These are phyloP conservation scores for Microdon myrmicae DNA, from an alignment of 2,888 invertebrate genomes.

Conservation along the genomic window DNA sequence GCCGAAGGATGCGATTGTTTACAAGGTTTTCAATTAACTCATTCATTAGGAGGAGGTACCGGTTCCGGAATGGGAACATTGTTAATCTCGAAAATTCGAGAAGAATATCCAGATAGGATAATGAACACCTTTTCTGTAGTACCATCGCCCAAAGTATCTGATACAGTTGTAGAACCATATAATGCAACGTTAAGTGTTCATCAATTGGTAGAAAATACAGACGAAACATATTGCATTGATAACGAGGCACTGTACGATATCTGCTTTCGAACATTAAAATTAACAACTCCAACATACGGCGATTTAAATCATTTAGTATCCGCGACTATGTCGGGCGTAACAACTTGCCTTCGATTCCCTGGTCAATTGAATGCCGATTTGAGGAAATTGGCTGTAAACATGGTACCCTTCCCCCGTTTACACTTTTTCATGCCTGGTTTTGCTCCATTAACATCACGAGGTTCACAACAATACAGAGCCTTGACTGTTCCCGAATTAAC, in stretches of 20 bases:
- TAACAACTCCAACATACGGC: conserved; percentile 90
- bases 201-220: conserved; percentile 89
- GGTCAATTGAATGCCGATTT: conserved; percentile 95
- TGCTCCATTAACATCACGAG: conserved; percentile 90
- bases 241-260: conserved; percentile 94
- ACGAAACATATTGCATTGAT: conserved; percentile 91
- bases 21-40: conserved; percentile 85
- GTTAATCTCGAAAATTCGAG: conserved; percentile 86
- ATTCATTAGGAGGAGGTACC: conserved; percentile 88
- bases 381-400: conserved; percentile 91
- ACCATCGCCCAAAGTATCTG: conserved; percentile 82
- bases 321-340: conserved; percentile 87
- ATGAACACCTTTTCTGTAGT: conserved; percentile 88
- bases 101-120: conserved; percentile 87
- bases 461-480: conserved; percentile 90
- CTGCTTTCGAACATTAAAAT: conserved; percentile 89
- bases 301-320: conserved; percentile 93
- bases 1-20: conserved; percentile 92
- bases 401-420: conserved; percentile 96
- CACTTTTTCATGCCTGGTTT: conserved; percentile 98
- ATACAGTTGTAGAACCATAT: conserved; percentile 80
- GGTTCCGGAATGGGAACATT: conserved; percentile 91
- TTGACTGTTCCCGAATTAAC: conserved; percentile 92
- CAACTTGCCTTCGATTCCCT: conserved; percentile 88
- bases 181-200: conserved; percentile 90